phyloP scores from a whole-genome alignment of 2,113 vertebrate genomes.

The Mustelus asterias region DNA sequence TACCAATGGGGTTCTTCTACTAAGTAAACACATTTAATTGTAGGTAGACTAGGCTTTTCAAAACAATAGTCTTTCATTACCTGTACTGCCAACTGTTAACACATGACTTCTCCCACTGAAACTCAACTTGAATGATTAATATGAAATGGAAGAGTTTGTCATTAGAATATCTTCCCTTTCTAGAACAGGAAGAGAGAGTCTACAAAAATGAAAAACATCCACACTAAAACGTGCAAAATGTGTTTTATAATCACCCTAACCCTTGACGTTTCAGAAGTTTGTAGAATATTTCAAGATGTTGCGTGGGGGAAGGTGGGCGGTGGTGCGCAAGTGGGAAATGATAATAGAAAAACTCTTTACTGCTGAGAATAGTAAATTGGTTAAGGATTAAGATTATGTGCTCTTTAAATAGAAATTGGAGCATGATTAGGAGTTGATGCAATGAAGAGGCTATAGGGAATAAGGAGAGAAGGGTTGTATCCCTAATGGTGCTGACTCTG shows the following conservation, averaged over 20 bases:
- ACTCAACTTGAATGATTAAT: neutral
- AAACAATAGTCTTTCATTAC: neutral
- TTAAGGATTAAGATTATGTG: neutral
- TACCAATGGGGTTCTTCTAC: neutral
- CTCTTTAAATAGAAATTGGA: neutral
- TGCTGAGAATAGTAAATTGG: neutral
- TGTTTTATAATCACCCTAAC: neutral
- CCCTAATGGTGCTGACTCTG: neutral
- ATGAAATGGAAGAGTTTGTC: constrained; percentile 3
- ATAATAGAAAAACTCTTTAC: neutral
- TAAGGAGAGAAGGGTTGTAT: neutral
- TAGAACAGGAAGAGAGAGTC: constrained; percentile 4
- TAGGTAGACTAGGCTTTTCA: neutral
- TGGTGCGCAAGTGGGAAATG: neutral
- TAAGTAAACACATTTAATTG: neutral
- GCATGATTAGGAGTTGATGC: neutral
- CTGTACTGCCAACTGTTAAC: neutral
- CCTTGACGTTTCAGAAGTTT: neutral
- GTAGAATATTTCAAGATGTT: neutral
- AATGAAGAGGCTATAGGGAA: neutral
- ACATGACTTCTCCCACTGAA: neutral
- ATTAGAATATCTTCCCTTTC: constrained; percentile 20
- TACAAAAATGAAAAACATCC: neutral
- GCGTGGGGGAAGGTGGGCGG: too few species aligned
- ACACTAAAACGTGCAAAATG: neutral